A percentile compares a stretch with the other conserved stretches of the same genome.
phyloP scores from a whole-genome alignment of 1,140 invertebrate species.

The Solen grandis region DNA sequence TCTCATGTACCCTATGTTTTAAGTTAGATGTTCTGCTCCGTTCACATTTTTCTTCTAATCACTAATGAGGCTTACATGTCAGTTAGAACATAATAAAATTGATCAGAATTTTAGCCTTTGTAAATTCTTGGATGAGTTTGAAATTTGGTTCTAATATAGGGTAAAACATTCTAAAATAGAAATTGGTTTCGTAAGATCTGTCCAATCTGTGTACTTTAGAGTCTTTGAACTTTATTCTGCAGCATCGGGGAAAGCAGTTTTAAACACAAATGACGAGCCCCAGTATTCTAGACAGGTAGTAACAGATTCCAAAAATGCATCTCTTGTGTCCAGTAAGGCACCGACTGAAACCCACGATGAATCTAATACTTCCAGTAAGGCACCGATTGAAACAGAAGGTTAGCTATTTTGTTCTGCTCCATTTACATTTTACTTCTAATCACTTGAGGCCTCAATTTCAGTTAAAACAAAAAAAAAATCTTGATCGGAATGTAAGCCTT shows the following conservation, averaged over 20 bases:
- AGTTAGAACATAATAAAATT: constrained; percentile 30
- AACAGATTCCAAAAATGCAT: constrained; percentile 27
- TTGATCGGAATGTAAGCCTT: constrained; percentile 29
- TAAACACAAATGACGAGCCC: constrained; percentile 22
- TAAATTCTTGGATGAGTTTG: constrained; percentile 32
- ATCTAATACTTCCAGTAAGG: constrained; percentile 19
- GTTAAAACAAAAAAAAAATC: constrained; percentile 28
- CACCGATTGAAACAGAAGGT: constrained; percentile 26
- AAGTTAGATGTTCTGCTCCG: constrained; percentile 28
- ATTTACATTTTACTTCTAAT: constrained; percentile 28
- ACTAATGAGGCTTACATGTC: constrained; percentile 19
- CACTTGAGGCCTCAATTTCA: constrained; percentile 31
- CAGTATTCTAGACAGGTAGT: constrained; percentile 10
- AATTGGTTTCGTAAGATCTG: constrained; percentile 26
- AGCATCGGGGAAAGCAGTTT: constrained; percentile 28
- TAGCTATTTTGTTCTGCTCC: constrained; percentile 16
- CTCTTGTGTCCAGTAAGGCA: constrained; percentile 26
- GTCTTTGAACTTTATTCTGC: constrained; percentile 9
- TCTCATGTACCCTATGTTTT: constrained; percentile 27
- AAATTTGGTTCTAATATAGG: constrained; percentile 25
- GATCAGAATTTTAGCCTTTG: constrained; percentile 31
- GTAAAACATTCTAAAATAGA: constrained; percentile 26
- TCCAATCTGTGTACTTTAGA: constrained; percentile 28
- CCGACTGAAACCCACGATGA: constrained; percentile 25
- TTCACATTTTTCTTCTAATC: constrained; percentile 26